phyloP scores from a whole-genome alignment of 2,888 invertebrate species.

The Myopa tessellatipennis region DNA sequence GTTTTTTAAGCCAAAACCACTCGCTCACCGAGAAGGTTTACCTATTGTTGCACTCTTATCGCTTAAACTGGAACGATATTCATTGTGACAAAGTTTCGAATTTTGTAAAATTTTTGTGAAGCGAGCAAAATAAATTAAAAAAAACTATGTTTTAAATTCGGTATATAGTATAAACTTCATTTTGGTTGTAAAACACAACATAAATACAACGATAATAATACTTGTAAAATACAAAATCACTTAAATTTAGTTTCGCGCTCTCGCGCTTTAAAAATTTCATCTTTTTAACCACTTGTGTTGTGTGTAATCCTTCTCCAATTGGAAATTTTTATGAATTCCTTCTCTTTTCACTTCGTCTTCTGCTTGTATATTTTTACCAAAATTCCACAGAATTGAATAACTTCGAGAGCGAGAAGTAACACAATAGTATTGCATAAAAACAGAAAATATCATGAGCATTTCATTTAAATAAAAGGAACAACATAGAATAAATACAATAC shows the following conservation, averaged over 20 bases:
- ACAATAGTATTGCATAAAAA: conserved; percentile 17
- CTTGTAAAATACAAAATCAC: background rate
- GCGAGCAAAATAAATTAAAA: background rate
- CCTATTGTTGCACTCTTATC: background rate
- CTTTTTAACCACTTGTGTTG: too few species aligned
- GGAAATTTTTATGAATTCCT: background rate
- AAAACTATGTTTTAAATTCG: background rate
- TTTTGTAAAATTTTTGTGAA: background rate
- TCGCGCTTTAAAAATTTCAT: too few species aligned
- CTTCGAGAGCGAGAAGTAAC: conserved; percentile 8
- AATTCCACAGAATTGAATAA: background rate
- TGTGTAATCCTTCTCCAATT: too few species aligned
- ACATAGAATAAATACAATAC: conserved; percentile 17
- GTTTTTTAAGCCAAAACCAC: background rate
- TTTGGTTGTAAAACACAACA: too few species aligned
- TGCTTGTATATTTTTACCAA: background rate
- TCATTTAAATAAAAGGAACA: conserved; percentile 19
- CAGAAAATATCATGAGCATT: conserved; percentile 22
- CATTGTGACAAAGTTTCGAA: background rate
- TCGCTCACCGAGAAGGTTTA: background rate
- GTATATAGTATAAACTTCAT: too few species aligned
- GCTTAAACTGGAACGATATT: background rate
- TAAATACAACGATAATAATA: background rate
- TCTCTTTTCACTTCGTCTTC: background rate
- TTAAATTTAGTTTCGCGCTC: background rate